Percentiles rank a stretch among this genome's conserved stretches.
Evolutionary conservation across 2,113 vertebrate genomes (phyloP).

Genomic region (Anser cygnoides): DNA sequence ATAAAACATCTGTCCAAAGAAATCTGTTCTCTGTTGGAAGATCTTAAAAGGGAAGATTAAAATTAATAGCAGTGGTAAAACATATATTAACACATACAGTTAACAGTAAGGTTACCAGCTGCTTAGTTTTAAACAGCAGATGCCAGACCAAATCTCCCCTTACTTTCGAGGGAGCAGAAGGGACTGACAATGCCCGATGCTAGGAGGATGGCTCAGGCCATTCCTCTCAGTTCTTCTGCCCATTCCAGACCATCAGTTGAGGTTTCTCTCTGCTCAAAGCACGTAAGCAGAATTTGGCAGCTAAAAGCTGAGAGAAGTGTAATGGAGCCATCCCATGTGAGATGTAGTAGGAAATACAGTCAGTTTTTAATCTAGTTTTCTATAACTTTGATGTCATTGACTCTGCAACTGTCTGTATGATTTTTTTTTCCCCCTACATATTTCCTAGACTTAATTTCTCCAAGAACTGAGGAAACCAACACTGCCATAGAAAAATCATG

Average conservation of each 20-base stretch:
- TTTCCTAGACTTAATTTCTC: background rate
- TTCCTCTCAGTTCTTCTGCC: background rate
- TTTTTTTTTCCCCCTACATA: background rate
- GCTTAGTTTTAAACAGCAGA: background rate
- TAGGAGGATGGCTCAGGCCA: background rate
- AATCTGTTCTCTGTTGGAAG: background rate
- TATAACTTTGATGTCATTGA: background rate
- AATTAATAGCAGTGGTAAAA: background rate
- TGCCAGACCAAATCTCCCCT: background rate
- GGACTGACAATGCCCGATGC: background rate
- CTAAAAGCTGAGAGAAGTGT: background rate
- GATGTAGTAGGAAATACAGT: background rate
- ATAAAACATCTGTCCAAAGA: background rate
- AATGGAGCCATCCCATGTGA: background rate
- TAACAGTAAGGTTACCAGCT: background rate
- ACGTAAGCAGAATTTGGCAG: background rate
- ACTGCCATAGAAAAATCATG: background rate
- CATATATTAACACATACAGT: background rate
- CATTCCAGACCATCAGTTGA: accelerated
- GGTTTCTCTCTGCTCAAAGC: background rate
- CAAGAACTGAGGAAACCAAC: background rate
- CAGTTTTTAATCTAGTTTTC: background rate
- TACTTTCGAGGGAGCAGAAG: background rate
- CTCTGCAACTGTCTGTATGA: background rate
- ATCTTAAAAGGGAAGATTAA: background rate